Percentiles rank a stretch among this genome's conserved stretches.
Evolutionary conservation across 2,888 invertebrate genomes (phyloP).

Genomic region (Drosophila prolongata): DNA sequence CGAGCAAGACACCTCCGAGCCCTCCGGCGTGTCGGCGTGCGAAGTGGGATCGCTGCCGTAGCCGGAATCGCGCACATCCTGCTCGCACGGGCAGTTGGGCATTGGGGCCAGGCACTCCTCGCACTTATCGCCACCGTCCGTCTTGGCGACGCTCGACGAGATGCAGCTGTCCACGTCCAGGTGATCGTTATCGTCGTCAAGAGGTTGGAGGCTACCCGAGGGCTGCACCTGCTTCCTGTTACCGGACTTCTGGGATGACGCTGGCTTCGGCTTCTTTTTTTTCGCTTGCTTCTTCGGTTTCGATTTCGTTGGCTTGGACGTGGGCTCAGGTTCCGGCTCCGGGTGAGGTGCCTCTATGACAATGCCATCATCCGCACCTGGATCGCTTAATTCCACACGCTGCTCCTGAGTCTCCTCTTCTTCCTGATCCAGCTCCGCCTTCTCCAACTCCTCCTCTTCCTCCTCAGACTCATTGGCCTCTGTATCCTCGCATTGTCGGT

Average conservation of each 20-base stretch:
- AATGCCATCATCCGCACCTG: conserved; percentile 68
- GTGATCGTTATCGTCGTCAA: conserved; percentile 46
- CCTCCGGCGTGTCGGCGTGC: conserved; percentile 91
- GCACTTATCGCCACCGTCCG: conserved; percentile 63
- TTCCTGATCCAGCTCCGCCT: conserved; percentile 13
- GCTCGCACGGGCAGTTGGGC: conserved; percentile 85
- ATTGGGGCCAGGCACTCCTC: conserved; percentile 77
- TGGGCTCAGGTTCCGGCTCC: conserved; percentile 43
- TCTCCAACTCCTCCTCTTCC: conserved; percentile 73
- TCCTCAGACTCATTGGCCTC: conserved; percentile 69
- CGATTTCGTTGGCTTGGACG: conserved; percentile 64
- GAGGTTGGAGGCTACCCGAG: conserved; percentile 4
- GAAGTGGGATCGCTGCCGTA: conserved; percentile 90
- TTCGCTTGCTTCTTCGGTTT: conserved; percentile 76
- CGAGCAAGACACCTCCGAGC: conserved; percentile 95
- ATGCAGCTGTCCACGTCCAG: conserved; percentile 41
- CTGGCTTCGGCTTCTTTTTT: conserved; percentile 73
- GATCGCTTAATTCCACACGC: conserved; percentile 40
- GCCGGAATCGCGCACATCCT: conserved; percentile 89
- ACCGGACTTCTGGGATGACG: conserved; percentile 51
- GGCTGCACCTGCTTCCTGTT: conserved; percentile 17
- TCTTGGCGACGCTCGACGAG: conserved; percentile 46
- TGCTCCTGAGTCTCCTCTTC: conserved; percentile 15
- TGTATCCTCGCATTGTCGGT: conserved; percentile 63
- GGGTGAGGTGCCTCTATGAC: conserved; percentile 47